Base-by-base conservation (phyloP, 2,888 invertebrate genomes). In the Syrista parreyssii region DNA sequence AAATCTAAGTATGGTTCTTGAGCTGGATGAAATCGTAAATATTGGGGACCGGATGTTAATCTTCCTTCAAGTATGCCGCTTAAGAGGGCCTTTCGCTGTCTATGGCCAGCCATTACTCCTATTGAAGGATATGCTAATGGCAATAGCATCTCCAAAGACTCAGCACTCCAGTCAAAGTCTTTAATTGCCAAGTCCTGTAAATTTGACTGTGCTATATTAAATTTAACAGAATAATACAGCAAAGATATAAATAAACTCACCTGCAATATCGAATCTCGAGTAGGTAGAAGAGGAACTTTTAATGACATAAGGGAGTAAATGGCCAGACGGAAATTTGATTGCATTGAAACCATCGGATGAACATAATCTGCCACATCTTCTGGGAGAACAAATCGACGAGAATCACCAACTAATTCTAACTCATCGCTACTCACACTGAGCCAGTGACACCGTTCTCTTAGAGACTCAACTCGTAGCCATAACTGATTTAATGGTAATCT, bases 401-500 rank as follows among this genome's bases (percentile, higher is more conserved):
- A 93, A 92, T 95, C 94, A 85, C 93, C 92, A 87, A 93, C 92
- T 36, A 92, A 86, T 82, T 91, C 92, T n/a, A 92, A 87, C 68
- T 91, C 87, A 72, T 92, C 92, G 40, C 89, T 90, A 32, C 91
- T 92, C 12, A 91, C 87, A 1, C 95, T 94, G 68, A 95, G 92
- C 94, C 95, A 96, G 91, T 95, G 95, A 85, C 94, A 94, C 31
- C 94, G 93, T 86, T 95, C 95, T n/a, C 96, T 93, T 77, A 96
- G 91, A 15, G 94, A 94, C 91, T 96, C 96, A 79, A 95, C 94
- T 80, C 96, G 93, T 83, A 95, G 92, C 97, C 96, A 97, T 82
- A 96, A 92, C 83, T 95, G 94, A 88, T 94, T 93, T 87, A 95
- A 92, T 35, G 96, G 96, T 87, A 97, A 91, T 75, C 95, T 94